These are phyloP conservation scores for Caranx melampygus DNA, from an alignment of 2,113 vertebrate genomes.

Conservation along the genomic window DNA sequence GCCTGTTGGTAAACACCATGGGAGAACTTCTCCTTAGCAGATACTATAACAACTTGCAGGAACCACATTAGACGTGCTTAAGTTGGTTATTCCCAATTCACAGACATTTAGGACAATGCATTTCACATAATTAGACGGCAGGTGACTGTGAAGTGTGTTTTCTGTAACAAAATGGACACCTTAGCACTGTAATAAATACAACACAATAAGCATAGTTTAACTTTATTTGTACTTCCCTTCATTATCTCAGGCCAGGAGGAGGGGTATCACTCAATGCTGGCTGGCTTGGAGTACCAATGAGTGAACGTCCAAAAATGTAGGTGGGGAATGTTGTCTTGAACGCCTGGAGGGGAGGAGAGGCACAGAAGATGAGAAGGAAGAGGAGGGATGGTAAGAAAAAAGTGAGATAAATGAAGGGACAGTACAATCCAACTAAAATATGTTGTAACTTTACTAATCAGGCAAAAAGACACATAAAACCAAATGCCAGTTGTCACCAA, in stretches of 20 bases:
- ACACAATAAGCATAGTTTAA: neutral
- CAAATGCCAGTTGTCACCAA: neutral
- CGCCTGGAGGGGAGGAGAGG: conserved; percentile 79
- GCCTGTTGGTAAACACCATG: neutral
- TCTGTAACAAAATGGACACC: neutral
- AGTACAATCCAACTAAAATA: neutral
- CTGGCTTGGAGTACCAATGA: conserved; percentile 84
- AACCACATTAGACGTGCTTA: conserved; percentile 1
- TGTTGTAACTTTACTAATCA: neutral
- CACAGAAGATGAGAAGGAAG: neutral
- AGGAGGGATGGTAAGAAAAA: neutral
- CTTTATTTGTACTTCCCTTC: conserved; percentile 32
- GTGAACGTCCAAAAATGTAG: conserved; percentile 86
- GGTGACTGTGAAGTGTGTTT: neutral
- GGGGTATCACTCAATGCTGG: conserved; percentile 79
- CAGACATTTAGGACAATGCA: neutral
- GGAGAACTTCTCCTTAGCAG: neutral
- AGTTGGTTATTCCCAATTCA: conserved; percentile 5
- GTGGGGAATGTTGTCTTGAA: conserved; percentile 85
- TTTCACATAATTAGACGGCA: neutral
- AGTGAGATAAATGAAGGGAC: neutral
- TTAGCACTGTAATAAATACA: neutral
- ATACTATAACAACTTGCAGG: neutral
- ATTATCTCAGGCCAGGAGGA: neutral
- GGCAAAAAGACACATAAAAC: neutral